These are phyloP conservation scores for Oscheius sp. DNA, from an alignment of 1,140 invertebrate genomes.

Conservation along the genomic window DNA sequence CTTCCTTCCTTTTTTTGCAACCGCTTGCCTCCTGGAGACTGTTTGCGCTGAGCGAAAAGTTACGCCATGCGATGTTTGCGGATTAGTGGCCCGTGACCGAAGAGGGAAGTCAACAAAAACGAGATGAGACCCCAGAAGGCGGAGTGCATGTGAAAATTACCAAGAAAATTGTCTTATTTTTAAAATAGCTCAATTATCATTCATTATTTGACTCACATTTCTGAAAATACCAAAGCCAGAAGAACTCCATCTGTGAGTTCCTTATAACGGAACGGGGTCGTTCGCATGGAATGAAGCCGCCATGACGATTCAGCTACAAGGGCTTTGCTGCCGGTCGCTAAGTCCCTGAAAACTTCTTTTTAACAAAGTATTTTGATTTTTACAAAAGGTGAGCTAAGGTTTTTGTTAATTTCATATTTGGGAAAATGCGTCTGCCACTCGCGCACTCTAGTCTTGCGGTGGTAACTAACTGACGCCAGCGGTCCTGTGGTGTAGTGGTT, in stretches of 20 bases:
- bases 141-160: background rate
- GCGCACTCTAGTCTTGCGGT: too few species aligned
- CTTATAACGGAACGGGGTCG: background rate
- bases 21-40: background rate
- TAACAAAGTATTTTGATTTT: background rate
- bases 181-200: background rate
- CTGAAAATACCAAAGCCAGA: background rate
- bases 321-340: background rate
- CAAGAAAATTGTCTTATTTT: background rate
- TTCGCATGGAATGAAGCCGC: background rate
- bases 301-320: background rate
- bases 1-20: too few species aligned
- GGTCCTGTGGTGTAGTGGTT: slow-evolving; percentile 57
- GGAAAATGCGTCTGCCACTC: too few species aligned
- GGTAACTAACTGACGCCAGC: too few species aligned
- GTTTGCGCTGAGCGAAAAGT: background rate
- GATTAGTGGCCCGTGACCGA: slow-evolving; percentile 11
- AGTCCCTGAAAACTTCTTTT: background rate
- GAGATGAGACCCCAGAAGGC: background rate
- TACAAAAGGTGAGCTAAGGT: too few species aligned
- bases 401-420: too few species aligned
- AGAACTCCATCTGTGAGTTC: background rate
- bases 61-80: slow-evolving; percentile 4
- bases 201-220: background rate
- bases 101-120: slow-evolving; percentile 6